Conservation (phyloP, 2,113 vertebrate genomes). For the Clinocottus analis region DNA sequence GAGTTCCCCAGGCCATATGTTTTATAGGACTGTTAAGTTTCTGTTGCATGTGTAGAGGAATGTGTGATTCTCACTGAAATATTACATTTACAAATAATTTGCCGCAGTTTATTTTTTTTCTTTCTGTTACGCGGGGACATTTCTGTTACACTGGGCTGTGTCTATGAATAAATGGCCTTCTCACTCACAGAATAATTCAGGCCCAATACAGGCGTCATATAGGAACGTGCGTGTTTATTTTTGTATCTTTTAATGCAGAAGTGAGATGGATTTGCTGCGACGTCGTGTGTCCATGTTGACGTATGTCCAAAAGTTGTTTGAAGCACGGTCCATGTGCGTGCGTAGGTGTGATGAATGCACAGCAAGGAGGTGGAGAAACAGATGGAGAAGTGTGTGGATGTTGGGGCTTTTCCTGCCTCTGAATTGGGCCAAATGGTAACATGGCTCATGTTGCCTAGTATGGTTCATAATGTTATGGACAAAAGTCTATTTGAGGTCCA, state of each 20-base stretch:
- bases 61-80: not conserved
- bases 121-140: slow-evolving; percentile 1
- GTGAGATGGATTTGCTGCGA: not conserved
- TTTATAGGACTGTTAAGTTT: slow-evolving; percentile 54
- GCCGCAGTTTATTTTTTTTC: not conserved
- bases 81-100: slow-evolving; percentile 23
- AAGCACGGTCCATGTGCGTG: slow-evolving; percentile 9
- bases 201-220: not conserved
- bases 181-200: slow-evolving; percentile 1
- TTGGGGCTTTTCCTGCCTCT: slow-evolving; percentile 26
- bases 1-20: slow-evolving; percentile 38
- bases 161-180: slow-evolving; percentile 1
- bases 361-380: slow-evolving; percentile 68
- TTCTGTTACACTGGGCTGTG: not conserved
- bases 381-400: slow-evolving; percentile 54
- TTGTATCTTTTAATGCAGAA: not conserved
- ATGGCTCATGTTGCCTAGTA: too few relatives aligned
- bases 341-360: slow-evolving; percentile 59
- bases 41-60: slow-evolving; percentile 11
- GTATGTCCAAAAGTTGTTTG: slow-evolving; percentile 25
- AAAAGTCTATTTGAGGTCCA: too few relatives aligned
- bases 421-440: not conserved
- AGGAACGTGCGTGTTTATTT: not conserved
- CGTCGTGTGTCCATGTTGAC: slow-evolving; percentile 30
- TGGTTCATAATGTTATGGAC: not conserved